Base-by-base conservation (phyloP, 2,797 vertebrate species). In the Poliocrania exsul region DNA sequence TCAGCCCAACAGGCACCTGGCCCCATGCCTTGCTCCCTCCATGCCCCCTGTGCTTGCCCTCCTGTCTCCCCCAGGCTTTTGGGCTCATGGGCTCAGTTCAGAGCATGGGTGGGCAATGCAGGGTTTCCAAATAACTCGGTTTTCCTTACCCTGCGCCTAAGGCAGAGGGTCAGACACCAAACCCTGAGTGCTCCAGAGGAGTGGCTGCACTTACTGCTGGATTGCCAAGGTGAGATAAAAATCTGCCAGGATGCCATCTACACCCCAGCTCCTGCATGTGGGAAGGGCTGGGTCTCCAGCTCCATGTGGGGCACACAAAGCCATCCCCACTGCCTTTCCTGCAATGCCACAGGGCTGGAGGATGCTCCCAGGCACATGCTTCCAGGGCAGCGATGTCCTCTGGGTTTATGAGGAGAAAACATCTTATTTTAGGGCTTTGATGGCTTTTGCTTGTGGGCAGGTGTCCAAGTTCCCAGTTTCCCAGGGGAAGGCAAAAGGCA, bases 261-360 rank as follows among this genome's bases (percentile, higher is more conserved):
- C 58, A 37, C 14, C 29, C 33, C 2, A 1, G 51, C 37, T 46
- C 47, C 73, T 25, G 50, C 28, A 25, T 4, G 1, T 0, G 1
- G 37, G 31, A 37, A 33, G 13, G 17, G 19, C 57, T 74, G 57
- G 10, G 21, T 25, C 67, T 60, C 23, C n/a, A 62, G 62, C 33
- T 44, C 40, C 7, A 0, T 2, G 9, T 3, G 1, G 19, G 35
- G 29, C 14, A 16, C 35, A 9, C 0, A 0, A 31, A 79, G 31
- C 81, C 31, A 14, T 40, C 24, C 42, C 25, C 4, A 0, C 20
- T 9, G 16, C 25, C 61, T n/a, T 31, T 33, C 46, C 37, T 50
- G 69, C 50, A 24, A 44, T 25, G 65, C 37, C 24, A 5, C 2
- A 0, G 54, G 10, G 47, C 64, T 28, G 19, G 16, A 61, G n/a